Base-by-base conservation (phyloP, 2,888 invertebrate genomes). In the Heliconius cydno region DNA sequence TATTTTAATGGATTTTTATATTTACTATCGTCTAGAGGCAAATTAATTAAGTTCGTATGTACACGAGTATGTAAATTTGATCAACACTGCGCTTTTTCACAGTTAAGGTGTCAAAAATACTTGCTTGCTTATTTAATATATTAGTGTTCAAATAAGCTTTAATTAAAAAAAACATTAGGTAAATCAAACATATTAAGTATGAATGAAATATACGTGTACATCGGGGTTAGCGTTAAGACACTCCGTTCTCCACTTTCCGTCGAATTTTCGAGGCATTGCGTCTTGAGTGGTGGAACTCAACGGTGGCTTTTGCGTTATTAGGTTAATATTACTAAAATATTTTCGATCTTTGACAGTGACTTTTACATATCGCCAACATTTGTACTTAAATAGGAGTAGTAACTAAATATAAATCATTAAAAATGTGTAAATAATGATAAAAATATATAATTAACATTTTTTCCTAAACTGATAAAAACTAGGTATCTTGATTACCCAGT, bases 21-120 rank as follows among this genome's bases (percentile, higher is more conserved):
- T 77, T 80, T 74, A 63, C 74, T 65, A 41, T 52, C 52, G 41
- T 75, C 80, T 80, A 68, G 75, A 78, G 63, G 65, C 63, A 78
- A 78, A 70, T 70, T 28, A 60, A 75, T 75, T 79, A 79, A 81
- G 67, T 71, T 46, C 28, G 22, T 76, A 60, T 81, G 78, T 81
- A 75, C 76, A 67, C 71, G 71, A 80, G 57, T 74, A 79, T 81
- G 76, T 77, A 77, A 80, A 81, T 84, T 77, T 80, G 57, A 70
- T 60, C 77, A 75, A 74, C 67, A 77, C 73, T 63, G 41, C 25
- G 34, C 38, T 70, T 80, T 80, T 80, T 77, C 80, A 80, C 77
- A 74, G 80, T 70, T 63, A 68, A 79, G 73, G 79, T 77, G 79
- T 79, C 72, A 80, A 77, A 70, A 77, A 15, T 75, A 57, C 76